phyloP scores from a whole-genome alignment of 2,797 vertebrate species.

The Hydrolagus colliei region DNA sequence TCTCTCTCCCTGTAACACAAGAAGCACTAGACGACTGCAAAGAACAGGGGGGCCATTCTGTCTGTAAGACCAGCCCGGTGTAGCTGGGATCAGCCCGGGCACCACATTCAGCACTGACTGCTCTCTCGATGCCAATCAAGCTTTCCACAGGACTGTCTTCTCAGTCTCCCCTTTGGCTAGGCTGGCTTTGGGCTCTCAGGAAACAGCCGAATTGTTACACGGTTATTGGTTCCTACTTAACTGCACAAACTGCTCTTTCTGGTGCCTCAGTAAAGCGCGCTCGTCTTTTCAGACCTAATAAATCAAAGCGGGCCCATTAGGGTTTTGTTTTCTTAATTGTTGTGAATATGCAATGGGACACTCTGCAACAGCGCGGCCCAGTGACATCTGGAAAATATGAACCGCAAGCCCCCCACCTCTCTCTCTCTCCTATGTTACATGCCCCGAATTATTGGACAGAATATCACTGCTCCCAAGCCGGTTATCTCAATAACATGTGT shows the following conservation, averaged over 20 bases:
- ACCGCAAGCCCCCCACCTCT: neutral
- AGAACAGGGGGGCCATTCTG: neutral
- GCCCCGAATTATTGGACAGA: neutral
- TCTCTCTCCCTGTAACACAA: neutral
- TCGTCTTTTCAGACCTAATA: neutral
- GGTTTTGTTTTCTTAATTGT: neutral
- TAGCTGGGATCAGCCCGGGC: neutral
- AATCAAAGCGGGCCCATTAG: neutral
- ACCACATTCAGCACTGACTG: neutral
- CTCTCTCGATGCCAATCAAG: neutral
- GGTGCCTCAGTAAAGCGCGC: neutral
- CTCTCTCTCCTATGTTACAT: neutral
- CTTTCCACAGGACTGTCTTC: neutral
- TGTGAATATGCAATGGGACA: conserved; percentile 3
- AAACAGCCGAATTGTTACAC: conserved; percentile 4
- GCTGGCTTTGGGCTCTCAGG: neutral
- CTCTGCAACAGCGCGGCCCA: neutral
- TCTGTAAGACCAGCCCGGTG: neutral
- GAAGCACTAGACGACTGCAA: neutral
- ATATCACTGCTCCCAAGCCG: neutral
- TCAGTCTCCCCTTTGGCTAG: neutral
- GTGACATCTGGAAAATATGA: conserved; percentile 20
- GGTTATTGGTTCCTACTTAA: conserved; percentile 20
- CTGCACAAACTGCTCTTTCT: neutral
- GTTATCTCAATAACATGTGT: neutral